Evolutionary conservation across 2,888 invertebrate species (phyloP).

Genomic region (Steinernema hermaphroditum): DNA sequence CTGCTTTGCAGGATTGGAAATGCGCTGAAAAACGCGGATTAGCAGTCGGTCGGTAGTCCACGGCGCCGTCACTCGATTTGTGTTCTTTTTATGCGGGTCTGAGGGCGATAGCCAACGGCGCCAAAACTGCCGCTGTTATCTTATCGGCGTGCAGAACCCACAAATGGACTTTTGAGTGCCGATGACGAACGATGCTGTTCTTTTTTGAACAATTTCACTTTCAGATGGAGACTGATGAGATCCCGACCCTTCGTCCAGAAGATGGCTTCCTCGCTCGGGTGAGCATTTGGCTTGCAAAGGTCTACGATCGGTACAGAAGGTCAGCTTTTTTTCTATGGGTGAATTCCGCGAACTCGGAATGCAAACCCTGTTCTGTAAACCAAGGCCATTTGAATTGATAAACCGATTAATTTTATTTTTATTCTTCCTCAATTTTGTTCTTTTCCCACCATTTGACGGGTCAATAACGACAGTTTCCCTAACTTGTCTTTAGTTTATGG

Average conservation of each 20-base stretch:
- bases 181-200: not conserved
- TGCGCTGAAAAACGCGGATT: not conserved
- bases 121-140: conserved; percentile 4
- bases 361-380: no score
- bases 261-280: not conserved
- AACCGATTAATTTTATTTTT: no score
- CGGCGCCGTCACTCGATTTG: not conserved
- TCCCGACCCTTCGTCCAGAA: not conserved
- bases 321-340: no score
- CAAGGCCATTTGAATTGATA: no score
- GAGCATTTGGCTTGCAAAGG: not conserved
- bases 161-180: not conserved
- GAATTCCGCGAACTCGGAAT: no score
- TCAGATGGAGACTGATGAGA: not conserved
- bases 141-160: not conserved
- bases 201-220: conserved; percentile 3
- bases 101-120: not conserved
- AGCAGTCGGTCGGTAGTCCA: not conserved
- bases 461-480: no score
- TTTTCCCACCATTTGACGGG: no score
- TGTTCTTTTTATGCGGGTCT: conserved; percentile 2
- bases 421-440: no score
- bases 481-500: no score
- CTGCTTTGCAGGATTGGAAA: not conserved
- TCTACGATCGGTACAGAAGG: not conserved